These are phyloP conservation scores for Meliscaeva auricollis DNA, from an alignment of 2,888 invertebrate genomes.

Conservation along the genomic window DNA sequence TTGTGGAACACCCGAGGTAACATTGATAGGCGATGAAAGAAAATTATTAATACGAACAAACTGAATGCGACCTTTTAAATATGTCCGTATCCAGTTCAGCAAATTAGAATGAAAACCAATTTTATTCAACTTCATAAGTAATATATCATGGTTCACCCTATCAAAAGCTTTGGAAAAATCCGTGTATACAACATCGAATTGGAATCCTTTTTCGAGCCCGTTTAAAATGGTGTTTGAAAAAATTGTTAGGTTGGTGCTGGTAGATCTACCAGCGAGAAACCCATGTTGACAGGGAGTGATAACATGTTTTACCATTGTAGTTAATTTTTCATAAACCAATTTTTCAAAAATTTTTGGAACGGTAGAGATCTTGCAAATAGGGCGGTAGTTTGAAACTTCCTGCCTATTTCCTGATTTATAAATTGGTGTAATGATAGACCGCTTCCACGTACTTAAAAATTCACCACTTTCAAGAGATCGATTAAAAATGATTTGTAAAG, in stretches of 20 bases:
- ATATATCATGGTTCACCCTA: no score
- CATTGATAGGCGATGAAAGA: conserved; percentile 3
- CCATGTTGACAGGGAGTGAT: conserved; percentile 5
- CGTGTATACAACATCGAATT: neutral
- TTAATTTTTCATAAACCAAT: conserved; percentile 7
- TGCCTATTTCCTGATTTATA: conserved; percentile 9
- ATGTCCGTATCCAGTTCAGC: neutral
- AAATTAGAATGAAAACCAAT: conserved; percentile 1
- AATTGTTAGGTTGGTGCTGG: neutral
- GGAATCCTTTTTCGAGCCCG: conserved; percentile 2
- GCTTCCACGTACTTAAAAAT: neutral
- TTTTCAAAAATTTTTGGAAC: conserved; percentile 32
- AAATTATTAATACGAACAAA: conserved; percentile 2
- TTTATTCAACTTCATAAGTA: no score
- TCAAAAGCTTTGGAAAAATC: conserved; percentile 1
- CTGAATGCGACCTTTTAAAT: neutral
- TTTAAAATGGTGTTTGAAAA: conserved; percentile 20
- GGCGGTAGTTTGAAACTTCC: conserved; percentile 18
- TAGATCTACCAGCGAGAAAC: conserved; percentile 24
- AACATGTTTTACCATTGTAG: neutral
- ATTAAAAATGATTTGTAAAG: conserved; percentile 2
- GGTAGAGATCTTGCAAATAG: conserved; percentile 11
- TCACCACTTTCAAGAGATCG: neutral
- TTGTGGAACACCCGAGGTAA: neutral
- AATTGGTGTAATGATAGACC: conserved; percentile 1